Base-by-base conservation (phyloP, 2,888 invertebrate species). In the Drosophila ochracea region DNA sequence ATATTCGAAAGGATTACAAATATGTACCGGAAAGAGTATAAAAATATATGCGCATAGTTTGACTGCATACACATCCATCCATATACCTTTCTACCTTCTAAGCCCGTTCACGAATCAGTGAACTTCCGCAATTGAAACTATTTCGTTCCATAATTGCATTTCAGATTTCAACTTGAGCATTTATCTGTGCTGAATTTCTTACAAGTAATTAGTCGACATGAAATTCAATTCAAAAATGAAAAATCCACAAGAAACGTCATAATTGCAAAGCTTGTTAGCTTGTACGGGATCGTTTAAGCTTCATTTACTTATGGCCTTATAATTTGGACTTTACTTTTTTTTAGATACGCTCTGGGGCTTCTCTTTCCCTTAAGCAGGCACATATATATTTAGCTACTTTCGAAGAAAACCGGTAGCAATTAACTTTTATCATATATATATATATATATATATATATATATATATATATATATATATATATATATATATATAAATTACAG, bases 71-170 rank as follows among this genome's bases (percentile, higher is more conserved):
- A 47, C 47, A 19, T 19, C 49, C 9, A 19, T 10, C 3, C 35
- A 35, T 13, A 35, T 52, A 37, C 19, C 37, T 19, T 37, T 47
- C 19, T 30, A 30, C 6, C 11, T 30, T 52, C 11, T 52, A n/a
- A 6, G 25, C 30, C 52, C 41, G 33, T 67, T 50, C 65, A 43
- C 21, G 59, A 43, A 49, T 41, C 55, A 28, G 16, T 47, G 13
- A 28, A 59, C 43, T 58, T 43, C 41, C 58, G 31, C 25, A 76
- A 64, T 76, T 63, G 28, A 41, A 35, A 39, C 30, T 50, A 64
- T 33, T 39, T 41, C 64, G 50, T 33, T n/a, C 31, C 73, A 73
- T 60, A 74, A 55, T 74, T 73, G 43, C 50, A 13, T 33, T 33
- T 30, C 28, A 60, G 52, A 53, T 52, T 64, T 31, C 11, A 53